Conservation (phyloP, 1,140 invertebrate genomes). For the Hyles euphorbiae region DNA sequence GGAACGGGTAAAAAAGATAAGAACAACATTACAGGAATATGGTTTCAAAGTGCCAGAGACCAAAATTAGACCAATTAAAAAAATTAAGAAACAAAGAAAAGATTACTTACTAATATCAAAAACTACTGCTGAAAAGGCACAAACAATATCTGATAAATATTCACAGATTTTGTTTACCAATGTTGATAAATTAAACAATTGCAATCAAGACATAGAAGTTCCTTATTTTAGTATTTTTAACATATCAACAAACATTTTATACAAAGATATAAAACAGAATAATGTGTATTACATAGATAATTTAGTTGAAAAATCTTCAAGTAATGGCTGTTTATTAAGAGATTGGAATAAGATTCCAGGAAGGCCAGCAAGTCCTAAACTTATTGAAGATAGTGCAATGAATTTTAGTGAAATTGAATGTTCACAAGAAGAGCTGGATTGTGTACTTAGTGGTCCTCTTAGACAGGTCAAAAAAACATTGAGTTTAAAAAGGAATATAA, state of each 20-base stretch:
- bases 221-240: slow-evolving; percentile 29
- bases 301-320: slow-evolving; percentile 39
- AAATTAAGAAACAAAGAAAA: slow-evolving; percentile 36
- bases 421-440: slow-evolving; percentile 53
- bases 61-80: slow-evolving; percentile 33
- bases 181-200: slow-evolving; percentile 16
- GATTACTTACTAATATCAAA: slow-evolving; percentile 48
- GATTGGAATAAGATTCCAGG: slow-evolving; percentile 70
- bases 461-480: slow-evolving; percentile 35
- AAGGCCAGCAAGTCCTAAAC: slow-evolving; percentile 54
- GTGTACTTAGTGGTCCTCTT: slow-evolving; percentile 51
- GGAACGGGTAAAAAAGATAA: slow-evolving; percentile 49
- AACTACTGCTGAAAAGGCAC: slow-evolving; percentile 43
- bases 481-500: slow-evolving; percentile 26
- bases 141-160: slow-evolving; percentile 55
- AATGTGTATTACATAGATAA: slow-evolving; percentile 67
- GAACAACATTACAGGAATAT: slow-evolving; percentile 61
- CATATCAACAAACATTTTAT: slow-evolving; percentile 40
- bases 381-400: slow-evolving; percentile 24
- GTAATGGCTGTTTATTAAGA: slow-evolving; percentile 55
- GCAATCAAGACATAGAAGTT: slow-evolving; percentile 8
- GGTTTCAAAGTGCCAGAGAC: slow-evolving; percentile 53
- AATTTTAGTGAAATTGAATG: slow-evolving; percentile 45
- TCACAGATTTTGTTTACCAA: slow-evolving; percentile 50
- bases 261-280: slow-evolving; percentile 46